Evolutionary conservation across 2,113 vertebrate genomes (phyloP).

Genomic region (Cyanoramphus novaezelandiae): DNA sequence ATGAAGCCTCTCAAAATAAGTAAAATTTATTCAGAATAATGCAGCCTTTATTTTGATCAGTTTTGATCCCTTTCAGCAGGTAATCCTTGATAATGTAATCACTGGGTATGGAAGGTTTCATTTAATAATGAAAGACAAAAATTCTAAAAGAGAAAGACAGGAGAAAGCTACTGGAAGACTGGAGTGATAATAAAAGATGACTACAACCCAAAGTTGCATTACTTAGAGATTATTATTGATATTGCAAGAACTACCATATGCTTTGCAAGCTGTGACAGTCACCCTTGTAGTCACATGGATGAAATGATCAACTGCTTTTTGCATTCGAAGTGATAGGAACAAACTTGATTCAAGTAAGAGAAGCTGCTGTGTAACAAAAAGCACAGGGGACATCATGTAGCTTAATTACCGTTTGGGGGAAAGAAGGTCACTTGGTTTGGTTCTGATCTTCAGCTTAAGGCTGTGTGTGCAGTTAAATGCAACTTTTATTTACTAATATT

Average conservation of each 20-base stretch:
- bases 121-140: slow-evolving; percentile 47
- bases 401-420: background rate
- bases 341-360: slow-evolving; percentile 44
- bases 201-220: slow-evolving; percentile 45
- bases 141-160: slow-evolving; percentile 12
- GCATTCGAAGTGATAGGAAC: slow-evolving; percentile 46
- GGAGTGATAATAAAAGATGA: slow-evolving; percentile 55
- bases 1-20: background rate
- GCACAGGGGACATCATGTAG: background rate
- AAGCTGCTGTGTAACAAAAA: background rate
- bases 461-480: background rate
- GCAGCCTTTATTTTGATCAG: slow-evolving; percentile 19
- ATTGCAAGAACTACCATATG: slow-evolving; percentile 62
- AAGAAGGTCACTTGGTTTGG: background rate
- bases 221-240: slow-evolving; percentile 60
- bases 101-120: background rate
- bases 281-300: slow-evolving; percentile 57
- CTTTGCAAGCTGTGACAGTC: slow-evolving; percentile 67
- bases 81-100: slow-evolving; percentile 53
- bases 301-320: slow-evolving; percentile 62
- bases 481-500: background rate
- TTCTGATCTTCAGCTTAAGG: background rate
- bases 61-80: slow-evolving; percentile 41
- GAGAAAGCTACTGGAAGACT: slow-evolving; percentile 38
- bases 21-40: slow-evolving; percentile 7